Base-by-base conservation (phyloP, 92 coral and sea anemone genomes). In the Umimayanthus chanpuru region DNA sequence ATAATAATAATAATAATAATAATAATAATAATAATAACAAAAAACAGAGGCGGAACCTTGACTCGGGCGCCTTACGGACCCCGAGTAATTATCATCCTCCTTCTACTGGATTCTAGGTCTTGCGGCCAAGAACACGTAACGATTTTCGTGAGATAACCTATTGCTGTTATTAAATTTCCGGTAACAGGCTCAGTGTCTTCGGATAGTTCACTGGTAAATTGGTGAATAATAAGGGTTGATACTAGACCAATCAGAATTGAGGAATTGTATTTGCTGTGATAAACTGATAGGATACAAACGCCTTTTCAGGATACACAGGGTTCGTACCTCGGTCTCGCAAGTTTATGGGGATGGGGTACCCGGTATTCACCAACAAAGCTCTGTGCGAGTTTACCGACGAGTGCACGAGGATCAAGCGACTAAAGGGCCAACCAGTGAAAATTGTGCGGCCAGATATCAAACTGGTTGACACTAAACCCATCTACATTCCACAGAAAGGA, bases 311-410 rank as follows among this genome's bases (percentile, higher is more conserved):
- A 23, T 96, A 96, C 89, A 95, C 99, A 78, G 99, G 99, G 73
- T 96, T 96, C 90, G 99, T 96, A 77, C 98, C 99, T 56, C 93
- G 96, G 40, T 92, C 94, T 36, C 94, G 99, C 73, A 98, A 95
- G 65, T 88, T 89, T 67, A 95, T 96, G 93, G 99, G 99, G 1
- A 67, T 87, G 92, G 99, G 99, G 12, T 96, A 95, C 76, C 99
- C 99, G 64, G 61, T 85, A 38, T 80, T 96, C 58, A 96, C 97
- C 28, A 96, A 95, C 88, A 96, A 92, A 80, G 99, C 98, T 32
- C 90, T 96, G 21, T 95, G 98, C 73, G 94, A 93, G 80, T 96
- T 96, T 66, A 90, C 99, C 4, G 90, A 90, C 50, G 97, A 96
- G 80, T 93, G 96, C 78, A 92, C 94, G 18, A 89, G 98, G 56